These are phyloP conservation scores for Calephelis virginiensis DNA, from an alignment of 1,140 invertebrate species.

Conservation along the genomic window DNA sequence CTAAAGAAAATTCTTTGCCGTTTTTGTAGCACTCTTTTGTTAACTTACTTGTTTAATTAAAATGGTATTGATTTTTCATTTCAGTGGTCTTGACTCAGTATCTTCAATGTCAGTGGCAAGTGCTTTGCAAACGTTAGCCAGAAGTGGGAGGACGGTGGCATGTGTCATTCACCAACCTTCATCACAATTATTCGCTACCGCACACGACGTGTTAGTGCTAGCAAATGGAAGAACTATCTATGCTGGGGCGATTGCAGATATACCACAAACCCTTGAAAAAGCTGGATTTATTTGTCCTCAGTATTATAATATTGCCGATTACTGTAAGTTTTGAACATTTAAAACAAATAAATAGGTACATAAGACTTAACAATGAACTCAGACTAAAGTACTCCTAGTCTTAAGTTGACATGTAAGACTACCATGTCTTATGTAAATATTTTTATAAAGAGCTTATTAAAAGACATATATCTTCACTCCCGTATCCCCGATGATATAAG, in stretches of 20 bases:
- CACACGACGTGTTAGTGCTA: slow-evolving; percentile 82
- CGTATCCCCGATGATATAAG: too few relatives aligned
- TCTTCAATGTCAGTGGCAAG: slow-evolving; percentile 85
- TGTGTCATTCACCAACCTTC: slow-evolving; percentile 95
- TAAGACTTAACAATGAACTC: too few relatives aligned
- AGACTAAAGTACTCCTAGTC: too few relatives aligned
- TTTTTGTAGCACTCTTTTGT: too few relatives aligned
- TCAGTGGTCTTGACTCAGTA: slow-evolving; percentile 87
- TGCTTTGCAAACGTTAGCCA: slow-evolving; percentile 83
- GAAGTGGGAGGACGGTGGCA: slow-evolving; percentile 87
- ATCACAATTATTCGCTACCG: slow-evolving; percentile 86
- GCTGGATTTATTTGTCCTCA: slow-evolving; percentile 81
- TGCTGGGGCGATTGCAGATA: slow-evolving; percentile 78
- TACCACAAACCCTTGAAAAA: slow-evolving; percentile 73
- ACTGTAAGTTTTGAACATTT: slow-evolving; percentile 80
- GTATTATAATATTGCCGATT: slow-evolving; percentile 86
- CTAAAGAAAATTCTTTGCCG: too few relatives aligned
- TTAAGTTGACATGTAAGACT: too few relatives aligned
- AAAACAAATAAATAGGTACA: too few relatives aligned
- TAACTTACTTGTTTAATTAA: too few relatives aligned
- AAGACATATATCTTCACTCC: too few relatives aligned
- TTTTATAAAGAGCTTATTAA: too few relatives aligned
- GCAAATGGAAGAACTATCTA: slow-evolving; percentile 80
- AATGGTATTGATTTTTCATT: too few relatives aligned
- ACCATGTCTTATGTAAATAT: too few relatives aligned